A percentile compares a stretch with the other conserved stretches of the same genome.
These are phyloP conservation scores for Cepaea hortensis DNA, from an alignment of 2,888 invertebrate species.

Conservation along the genomic window DNA sequence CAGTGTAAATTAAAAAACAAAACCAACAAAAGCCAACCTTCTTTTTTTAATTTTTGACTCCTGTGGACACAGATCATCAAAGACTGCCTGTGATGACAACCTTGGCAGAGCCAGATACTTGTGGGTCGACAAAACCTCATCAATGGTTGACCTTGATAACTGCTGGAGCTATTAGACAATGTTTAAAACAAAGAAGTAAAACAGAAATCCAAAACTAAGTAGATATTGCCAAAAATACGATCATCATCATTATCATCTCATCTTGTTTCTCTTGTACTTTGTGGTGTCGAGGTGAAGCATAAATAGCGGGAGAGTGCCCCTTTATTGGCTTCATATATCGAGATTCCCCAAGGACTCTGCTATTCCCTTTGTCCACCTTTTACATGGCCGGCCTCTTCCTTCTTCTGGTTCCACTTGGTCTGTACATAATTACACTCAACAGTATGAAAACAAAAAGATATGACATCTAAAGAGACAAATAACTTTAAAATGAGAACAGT, in stretches of 20 bases:
- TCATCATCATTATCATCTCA: neutral
- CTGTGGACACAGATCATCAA: conserved; percentile 91
- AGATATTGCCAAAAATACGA: neutral
- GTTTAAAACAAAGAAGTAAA: neutral
- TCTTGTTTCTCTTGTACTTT: too few species aligned
- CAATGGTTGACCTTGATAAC: conserved; percentile 90
- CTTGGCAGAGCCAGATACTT: conserved; percentile 91
- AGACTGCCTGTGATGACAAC: conserved; percentile 89
- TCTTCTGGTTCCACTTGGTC: too few species aligned
- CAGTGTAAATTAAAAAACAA: neutral
- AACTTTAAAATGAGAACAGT: too few species aligned
- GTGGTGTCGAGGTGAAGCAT: too few species aligned
- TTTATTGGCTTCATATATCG: too few species aligned
- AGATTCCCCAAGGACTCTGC: too few species aligned
- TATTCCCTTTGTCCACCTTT: too few species aligned
- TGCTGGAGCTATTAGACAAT: conserved; percentile 83
- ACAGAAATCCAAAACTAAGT: neutral
- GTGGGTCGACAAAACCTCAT: conserved; percentile 91
- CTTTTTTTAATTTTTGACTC: conserved; percentile 63
- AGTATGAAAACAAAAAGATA: too few species aligned
- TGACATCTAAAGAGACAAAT: too few species aligned
- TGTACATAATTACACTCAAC: neutral
- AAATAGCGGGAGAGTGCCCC: too few species aligned
- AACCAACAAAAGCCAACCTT: conserved; percentile 56
- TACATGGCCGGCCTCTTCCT: too few species aligned